These are phyloP conservation scores for Prinia subflava DNA, from an alignment of 2,113 vertebrate genomes.

Conservation along the genomic window DNA sequence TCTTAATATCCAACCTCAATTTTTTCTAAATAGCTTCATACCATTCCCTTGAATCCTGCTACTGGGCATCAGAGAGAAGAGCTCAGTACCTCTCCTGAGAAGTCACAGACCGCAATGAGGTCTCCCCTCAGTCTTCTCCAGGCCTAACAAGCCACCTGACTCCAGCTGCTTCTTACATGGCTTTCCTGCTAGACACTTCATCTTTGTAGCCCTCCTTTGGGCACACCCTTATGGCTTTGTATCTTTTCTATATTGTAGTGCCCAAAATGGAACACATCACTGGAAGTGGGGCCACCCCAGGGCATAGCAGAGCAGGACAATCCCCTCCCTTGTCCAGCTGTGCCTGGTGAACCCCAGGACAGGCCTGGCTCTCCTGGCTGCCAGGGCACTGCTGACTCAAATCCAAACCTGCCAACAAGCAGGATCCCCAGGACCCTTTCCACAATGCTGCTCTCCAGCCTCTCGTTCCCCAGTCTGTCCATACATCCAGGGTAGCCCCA, in stretches of 20 bases:
- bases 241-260: background rate
- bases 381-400: background rate
- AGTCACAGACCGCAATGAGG: background rate
- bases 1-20: background rate
- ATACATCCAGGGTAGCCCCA: background rate
- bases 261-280: background rate
- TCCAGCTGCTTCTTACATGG: background rate
- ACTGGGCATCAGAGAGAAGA: background rate
- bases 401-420: fast-evolving
- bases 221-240: background rate
- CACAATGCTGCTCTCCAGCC: background rate
- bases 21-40: background rate
- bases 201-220: background rate
- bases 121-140: background rate
- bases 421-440: background rate
- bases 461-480: fast-evolving
- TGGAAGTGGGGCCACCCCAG: background rate
- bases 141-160: background rate
- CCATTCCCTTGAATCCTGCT: background rate
- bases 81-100: background rate
- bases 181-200: background rate
- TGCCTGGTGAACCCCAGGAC: background rate
- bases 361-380: background rate
- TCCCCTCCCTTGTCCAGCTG: fast-evolving
- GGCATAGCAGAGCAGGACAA: background rate